Evolutionary conservation across 2,888 invertebrate genomes (phyloP), one percentile per base, ranked within the genome.

Genomic region (Agriopis leucophaearia): DNA sequence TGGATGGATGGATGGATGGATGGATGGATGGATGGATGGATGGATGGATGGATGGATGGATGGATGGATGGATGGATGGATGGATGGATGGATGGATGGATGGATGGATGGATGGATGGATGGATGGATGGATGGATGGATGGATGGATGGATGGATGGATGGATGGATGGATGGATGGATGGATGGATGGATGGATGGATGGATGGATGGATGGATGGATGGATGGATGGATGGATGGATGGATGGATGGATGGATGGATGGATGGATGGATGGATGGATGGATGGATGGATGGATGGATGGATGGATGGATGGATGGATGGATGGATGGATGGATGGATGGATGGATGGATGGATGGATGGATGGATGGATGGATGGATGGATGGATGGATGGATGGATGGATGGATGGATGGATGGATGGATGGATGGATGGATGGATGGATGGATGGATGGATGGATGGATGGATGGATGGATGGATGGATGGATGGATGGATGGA

Each of bases 1-100:
- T 45, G 45, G 45, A 45, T 45, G 45, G 45, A 45, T 45, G 45
- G 45, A 45, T 45, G 45, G 45, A 45, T 45, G 45, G 45, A 45
- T 45, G 45, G 45, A 45, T 45, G 45, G 45, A 45, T 45, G 45
- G 45, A 45, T 45, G 45, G 45, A 45, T 45, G 45, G 45, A 45
- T 45, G 45, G 45, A 45, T 45, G 45, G 45, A 45, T 45, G 45
- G 45, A 45, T 45, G 45, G 45, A 45, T 45, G 45, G 45, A 45
- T 45, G 45, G 45, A 45, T 45, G 45, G 45, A 45, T 45, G 45
- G 45, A 45, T 45, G 45, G 45, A 45, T 45, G 45, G 45, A 45
- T 45, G 45, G 45, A 45, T 45, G 45, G 45, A 45, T 45, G 45
- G 45, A 45, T 45, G 45, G 45, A 45, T 45, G 45, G 45, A 45